Evolutionary conservation across 2,113 vertebrate species (phyloP), one percentile per base, ranked within the genome.

Genomic region (Edolisoma coerulescens): DNA sequence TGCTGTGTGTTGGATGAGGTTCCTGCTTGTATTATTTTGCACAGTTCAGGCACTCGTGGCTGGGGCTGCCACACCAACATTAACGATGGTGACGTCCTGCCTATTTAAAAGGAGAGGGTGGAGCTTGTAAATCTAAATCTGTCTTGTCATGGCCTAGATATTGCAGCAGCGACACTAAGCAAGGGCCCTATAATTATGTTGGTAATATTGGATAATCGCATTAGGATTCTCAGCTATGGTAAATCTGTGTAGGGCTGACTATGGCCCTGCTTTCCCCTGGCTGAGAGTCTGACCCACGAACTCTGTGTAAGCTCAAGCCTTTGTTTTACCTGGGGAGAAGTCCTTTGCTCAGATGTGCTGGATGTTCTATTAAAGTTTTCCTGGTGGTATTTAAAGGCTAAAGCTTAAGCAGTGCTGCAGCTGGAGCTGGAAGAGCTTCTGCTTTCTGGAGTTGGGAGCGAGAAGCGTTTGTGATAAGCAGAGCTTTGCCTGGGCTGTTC

Each of bases 111-210:
- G 83, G 53, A 82, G 83, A 60, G 32, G 94, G 95, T 87, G 95
- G 93, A 95, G 93, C 95, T 50, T 92, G 47, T 37, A 37, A 67
- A 71, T 81, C 91, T 90, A 95, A 96, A 95, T 96, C 93, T 81
- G 76, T 74, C 89, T 84, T 84, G 68, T 87, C 83, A 26, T 90
- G 94, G 93, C 96, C 94, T 96, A 95, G 94, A 89, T 96, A 89
- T 78, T 86, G 89, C 89, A 87, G 86, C 82, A 78, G 9, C 81
- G 79, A 70, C 68, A 83, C 76, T 49, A 37, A 83, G 90, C 10
- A 4, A 87, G 33, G 60, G 84, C 69, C 64, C 89, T 94, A 0
- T 89, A 65, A 94, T 92, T 82, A 11, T 77, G 75, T 30, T 77
- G 86, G 87, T 94, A 64, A 73, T 76, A 21, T 80, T 88, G 92